Conservation (phyloP, 2,113 vertebrate genomes). For the Forbesichthys agassizii region DNA sequence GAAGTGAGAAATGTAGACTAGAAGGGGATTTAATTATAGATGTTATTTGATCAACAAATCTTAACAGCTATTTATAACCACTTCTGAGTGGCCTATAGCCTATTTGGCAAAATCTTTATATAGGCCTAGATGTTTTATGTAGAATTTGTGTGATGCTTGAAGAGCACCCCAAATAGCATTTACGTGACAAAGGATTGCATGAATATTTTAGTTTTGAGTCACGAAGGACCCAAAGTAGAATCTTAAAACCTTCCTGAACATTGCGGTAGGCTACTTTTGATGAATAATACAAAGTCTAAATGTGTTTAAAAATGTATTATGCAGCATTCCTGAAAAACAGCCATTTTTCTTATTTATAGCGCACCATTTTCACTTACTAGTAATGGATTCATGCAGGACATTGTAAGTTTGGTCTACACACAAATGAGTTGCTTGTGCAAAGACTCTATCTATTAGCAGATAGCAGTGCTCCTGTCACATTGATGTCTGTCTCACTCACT, state of each 20-base stretch:
- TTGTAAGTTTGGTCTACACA: not conserved
- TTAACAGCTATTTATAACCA: conserved; percentile 33
- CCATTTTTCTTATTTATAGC: conserved; percentile 50
- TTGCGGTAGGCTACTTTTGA: conserved; percentile 45
- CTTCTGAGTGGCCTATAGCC: not conserved
- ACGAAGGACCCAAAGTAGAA: conserved; percentile 48
- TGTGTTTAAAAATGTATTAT: conserved; percentile 64
- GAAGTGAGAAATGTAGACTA: not conserved
- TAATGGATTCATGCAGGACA: conserved; percentile 11
- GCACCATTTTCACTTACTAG: conserved; percentile 1
- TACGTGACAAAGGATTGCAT: conserved; percentile 7
- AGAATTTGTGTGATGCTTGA: not conserved
- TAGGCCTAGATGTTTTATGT: not conserved
- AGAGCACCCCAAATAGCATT: conserved; percentile 2
- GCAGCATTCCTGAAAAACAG: conserved; percentile 57
- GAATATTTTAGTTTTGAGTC: conserved; percentile 45
- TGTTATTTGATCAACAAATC: conserved; percentile 33
- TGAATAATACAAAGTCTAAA: conserved; percentile 73
- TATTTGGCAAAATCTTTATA: conserved; percentile 2
- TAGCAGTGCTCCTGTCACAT: conserved; percentile 63
- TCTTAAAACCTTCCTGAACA: conserved; percentile 55
- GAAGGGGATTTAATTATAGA: conserved; percentile 44
- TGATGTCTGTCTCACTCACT: conserved; percentile 68
- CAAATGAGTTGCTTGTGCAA: not conserved
- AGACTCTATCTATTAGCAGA: conserved; percentile 33